Conservation (phyloP, 2,797 vertebrate species). For the Rhabdomys pumilio region DNA sequence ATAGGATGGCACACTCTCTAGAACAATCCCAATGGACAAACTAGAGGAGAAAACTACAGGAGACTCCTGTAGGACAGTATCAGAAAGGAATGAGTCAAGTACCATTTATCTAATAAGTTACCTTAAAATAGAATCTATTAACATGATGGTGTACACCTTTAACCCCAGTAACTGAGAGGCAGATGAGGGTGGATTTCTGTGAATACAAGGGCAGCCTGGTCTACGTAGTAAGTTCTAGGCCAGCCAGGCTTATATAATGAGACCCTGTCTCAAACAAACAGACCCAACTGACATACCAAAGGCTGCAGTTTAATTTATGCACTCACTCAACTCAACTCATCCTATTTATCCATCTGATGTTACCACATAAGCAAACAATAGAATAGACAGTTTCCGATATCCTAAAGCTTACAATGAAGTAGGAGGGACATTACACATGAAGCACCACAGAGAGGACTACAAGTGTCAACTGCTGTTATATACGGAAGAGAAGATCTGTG, state of each 20-base stretch:
- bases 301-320: slow-evolving; percentile 50
- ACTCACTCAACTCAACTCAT: not conserved
- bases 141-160: not conserved
- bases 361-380: slow-evolving; percentile 57
- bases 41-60: not conserved
- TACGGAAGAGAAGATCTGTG: slow-evolving; percentile 36
- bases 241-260: not conserved
- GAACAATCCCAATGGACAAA: slow-evolving; percentile 22
- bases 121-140: slow-evolving; percentile 34
- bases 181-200: not conserved
- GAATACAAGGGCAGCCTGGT: not conserved
- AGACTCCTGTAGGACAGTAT: not conserved
- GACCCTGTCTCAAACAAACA: not conserved
- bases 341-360: slow-evolving; percentile 21
- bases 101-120: slow-evolving; percentile 17
- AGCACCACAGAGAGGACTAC: slow-evolving; percentile 41
- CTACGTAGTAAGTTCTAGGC: not conserved
- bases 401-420: slow-evolving; percentile 36
- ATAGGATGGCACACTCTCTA: not conserved
- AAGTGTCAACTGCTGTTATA: slow-evolving; percentile 31
- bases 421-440: slow-evolving; percentile 17
- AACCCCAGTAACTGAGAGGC: not conserved
- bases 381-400: slow-evolving; percentile 14
- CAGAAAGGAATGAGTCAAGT: slow-evolving; percentile 38
- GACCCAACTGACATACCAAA: slow-evolving; percentile 53